A percentile compares a stretch with the other conserved stretches of the same genome.
phyloP scores from a whole-genome alignment of 2,797 vertebrate species.

The Gymnoscopelus braueri region DNA sequence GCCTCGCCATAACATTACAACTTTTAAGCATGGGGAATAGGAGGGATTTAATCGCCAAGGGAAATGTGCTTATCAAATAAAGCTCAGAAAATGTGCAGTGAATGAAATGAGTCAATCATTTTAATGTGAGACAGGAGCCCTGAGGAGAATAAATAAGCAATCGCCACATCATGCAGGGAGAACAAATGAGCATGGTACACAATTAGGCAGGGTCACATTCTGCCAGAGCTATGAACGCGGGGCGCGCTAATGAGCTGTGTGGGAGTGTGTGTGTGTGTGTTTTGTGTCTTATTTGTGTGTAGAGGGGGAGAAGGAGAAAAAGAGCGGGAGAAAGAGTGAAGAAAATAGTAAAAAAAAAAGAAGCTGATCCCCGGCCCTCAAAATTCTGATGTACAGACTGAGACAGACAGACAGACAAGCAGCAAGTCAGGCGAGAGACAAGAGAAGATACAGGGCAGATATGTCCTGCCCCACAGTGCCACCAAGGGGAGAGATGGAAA shows the following conservation, averaged over 20 bases:
- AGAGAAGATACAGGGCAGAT: too few species aligned
- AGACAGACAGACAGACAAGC: conserved; percentile 31
- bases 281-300: conserved; percentile 38
- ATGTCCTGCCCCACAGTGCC: neutral
- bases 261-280: conserved; percentile 33
- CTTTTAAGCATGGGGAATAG: conserved; percentile 74
- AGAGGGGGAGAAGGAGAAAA: conserved; percentile 15
- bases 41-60: conserved; percentile 73
- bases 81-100: conserved; percentile 82
- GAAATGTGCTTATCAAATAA: conserved; percentile 85
- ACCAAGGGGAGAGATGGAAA: neutral
- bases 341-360: conserved; percentile 47
- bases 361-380: conserved; percentile 47
- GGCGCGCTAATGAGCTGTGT: conserved; percentile 81
- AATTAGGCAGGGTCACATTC: conserved; percentile 86
- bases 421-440: too few species aligned
- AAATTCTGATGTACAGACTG: conserved; percentile 56
- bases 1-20: conserved; percentile 70
- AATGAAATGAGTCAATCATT: conserved; percentile 88
- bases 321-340: conserved; percentile 37
- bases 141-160: conserved; percentile 86
- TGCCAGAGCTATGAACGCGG: conserved; percentile 72
- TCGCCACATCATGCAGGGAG: conserved; percentile 82
- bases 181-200: conserved; percentile 84
- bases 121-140: conserved; percentile 82